These are phyloP conservation scores for Oscheius sp. DNA, from an alignment of 1,140 invertebrate genomes.

Conservation along the genomic window DNA sequence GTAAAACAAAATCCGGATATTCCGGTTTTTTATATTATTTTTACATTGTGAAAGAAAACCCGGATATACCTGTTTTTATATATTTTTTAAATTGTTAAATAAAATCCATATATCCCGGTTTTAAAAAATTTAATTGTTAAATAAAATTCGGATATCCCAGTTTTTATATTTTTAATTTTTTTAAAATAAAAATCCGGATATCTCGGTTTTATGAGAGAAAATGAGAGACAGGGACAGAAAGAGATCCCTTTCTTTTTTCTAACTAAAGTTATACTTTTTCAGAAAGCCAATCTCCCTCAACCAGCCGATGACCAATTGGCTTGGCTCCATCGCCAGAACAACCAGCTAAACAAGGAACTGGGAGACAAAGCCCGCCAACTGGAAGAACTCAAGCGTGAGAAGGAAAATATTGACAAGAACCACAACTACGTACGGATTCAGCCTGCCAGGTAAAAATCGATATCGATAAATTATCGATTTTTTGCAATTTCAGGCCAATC, in stretches of 20 bases:
- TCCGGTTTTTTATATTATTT: too few relatives aligned
- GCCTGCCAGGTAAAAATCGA: neutral
- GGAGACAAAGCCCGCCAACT: constrained; percentile 34
- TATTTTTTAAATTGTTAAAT: too few relatives aligned
- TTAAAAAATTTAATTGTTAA: too few relatives aligned
- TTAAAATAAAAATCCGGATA: too few relatives aligned
- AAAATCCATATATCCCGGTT: too few relatives aligned
- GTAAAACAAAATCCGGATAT: too few relatives aligned
- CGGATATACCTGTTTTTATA: too few relatives aligned
- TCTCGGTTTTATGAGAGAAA: neutral
- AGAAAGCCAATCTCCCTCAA: constrained; percentile 9
- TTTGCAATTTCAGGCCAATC: constrained; percentile 12
- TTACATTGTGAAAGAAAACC: too few relatives aligned
- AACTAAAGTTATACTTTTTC: neutral
- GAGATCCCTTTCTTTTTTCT: neutral
- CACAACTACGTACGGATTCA: neutral
- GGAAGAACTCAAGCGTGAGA: constrained; percentile 37
- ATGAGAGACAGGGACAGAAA: too few relatives aligned
- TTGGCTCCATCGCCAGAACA: constrained; percentile 25
- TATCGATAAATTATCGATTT: neutral
- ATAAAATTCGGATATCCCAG: too few relatives aligned
- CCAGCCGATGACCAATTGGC: constrained; percentile 22
- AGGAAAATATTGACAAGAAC: constrained; percentile 6
- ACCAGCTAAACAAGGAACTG: constrained; percentile 34
- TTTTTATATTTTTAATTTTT: too few relatives aligned